Conservation (phyloP, 2,888 invertebrate species). For the Melipona bicolor region DNA sequence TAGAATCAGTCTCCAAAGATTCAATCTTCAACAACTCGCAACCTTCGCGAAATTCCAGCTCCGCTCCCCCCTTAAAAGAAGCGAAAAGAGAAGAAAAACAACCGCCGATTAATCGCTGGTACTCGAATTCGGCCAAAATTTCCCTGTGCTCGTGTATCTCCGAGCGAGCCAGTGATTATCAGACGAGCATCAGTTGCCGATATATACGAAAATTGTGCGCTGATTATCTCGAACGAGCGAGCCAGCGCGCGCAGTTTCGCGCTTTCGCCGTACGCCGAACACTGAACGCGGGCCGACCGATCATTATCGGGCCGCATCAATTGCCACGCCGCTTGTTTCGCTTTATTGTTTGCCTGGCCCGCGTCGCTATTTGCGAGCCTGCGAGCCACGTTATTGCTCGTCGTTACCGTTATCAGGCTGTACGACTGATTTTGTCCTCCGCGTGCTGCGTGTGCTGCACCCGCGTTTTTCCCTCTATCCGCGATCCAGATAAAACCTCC, state of each 20-base stretch:
- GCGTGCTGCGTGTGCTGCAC: neutral
- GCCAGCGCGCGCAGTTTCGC: slow-evolving; percentile 24
- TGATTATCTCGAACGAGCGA: slow-evolving; percentile 50
- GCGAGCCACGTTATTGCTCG: slow-evolving; percentile 22
- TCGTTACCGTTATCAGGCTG: slow-evolving; percentile 35
- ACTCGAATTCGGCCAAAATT: neutral
- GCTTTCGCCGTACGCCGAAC: slow-evolving; percentile 21
- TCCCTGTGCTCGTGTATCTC: neutral
- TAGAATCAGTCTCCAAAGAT: too few species aligned
- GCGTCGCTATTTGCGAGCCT: slow-evolving; percentile 22
- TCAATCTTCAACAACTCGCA: too few species aligned
- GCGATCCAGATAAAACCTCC: slow-evolving; percentile 26
- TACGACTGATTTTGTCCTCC: slow-evolving; percentile 26
- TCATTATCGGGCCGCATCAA: slow-evolving; percentile 47
- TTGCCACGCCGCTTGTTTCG: slow-evolving; percentile 38
- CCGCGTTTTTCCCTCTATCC: slow-evolving; percentile 19
- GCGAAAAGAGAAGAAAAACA: neutral
- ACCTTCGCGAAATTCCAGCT: too few species aligned
- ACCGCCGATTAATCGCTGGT: neutral
- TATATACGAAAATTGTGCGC: slow-evolving; percentile 48
- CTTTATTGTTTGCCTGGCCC: slow-evolving; percentile 43
- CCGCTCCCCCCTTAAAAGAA: too few species aligned
- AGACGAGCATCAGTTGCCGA: slow-evolving; percentile 15
- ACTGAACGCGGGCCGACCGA: slow-evolving; percentile 8
- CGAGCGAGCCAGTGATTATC: slow-evolving; percentile 24